These are phyloP conservation scores for Lepidurus couesii DNA, from an alignment of 1,140 invertebrate species.

Conservation along the genomic window DNA sequence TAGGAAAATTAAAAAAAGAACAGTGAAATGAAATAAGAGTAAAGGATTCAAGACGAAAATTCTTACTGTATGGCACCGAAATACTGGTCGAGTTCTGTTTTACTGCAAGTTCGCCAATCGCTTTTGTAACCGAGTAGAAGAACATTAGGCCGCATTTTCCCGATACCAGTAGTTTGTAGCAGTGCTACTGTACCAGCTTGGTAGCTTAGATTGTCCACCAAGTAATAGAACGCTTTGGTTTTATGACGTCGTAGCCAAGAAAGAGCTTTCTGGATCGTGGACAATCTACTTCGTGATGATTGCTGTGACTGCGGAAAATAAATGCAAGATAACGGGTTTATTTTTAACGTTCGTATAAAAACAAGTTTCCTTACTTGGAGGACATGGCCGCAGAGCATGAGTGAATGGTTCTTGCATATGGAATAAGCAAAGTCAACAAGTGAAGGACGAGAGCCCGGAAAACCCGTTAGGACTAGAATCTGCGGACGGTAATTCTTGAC, in stretches of 20 bases:
- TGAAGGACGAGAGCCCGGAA: constrained; percentile 47
- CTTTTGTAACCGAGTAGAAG: constrained; percentile 90
- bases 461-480: constrained; percentile 52
- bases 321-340: constrained; percentile 14
- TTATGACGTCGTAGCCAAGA: constrained; percentile 45
- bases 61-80: constrained; percentile 92
- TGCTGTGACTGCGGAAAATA: constrained; percentile 36
- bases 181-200: constrained; percentile 52
- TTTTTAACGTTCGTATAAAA: background rate
- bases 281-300: constrained; percentile 38
- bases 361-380: constrained; percentile 44
- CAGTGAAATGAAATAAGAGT: background rate
- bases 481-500: constrained; percentile 58
- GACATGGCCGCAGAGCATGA: constrained; percentile 52
- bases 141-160: constrained; percentile 88
- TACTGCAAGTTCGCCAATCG: constrained; percentile 70
- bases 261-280: constrained; percentile 41
- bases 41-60: background rate
- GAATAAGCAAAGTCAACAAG: constrained; percentile 53
- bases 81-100: constrained; percentile 72
- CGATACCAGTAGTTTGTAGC: constrained; percentile 70
- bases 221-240: constrained; percentile 49
- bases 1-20: constrained; percentile 3
- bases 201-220: constrained; percentile 53
- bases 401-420: constrained; percentile 49